A percentile compares a stretch with the other conserved stretches of the same genome.
Conservation (phyloP, 1,140 invertebrate genomes). For the Acromyrmex echinatior region DNA sequence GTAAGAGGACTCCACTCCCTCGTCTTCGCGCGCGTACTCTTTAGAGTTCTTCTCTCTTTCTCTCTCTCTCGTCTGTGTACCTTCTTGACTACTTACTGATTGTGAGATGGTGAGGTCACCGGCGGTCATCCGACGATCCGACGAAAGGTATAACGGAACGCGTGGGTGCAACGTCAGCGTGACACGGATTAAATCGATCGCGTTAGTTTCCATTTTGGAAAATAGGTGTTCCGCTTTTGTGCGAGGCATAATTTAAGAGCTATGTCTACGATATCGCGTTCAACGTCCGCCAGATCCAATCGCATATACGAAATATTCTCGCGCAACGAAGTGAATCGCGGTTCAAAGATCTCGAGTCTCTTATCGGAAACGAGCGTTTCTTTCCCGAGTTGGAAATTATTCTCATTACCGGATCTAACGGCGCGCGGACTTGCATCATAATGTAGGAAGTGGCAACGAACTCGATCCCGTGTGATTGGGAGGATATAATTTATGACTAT, state of each 20-base stretch:
- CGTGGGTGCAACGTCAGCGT: slow-evolving; percentile 79
- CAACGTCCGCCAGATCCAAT: slow-evolving; percentile 12
- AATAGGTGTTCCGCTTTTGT: slow-evolving; percentile 25
- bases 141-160: slow-evolving; percentile 77
- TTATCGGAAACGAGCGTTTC: slow-evolving; percentile 52
- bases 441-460: slow-evolving; percentile 66
- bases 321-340: slow-evolving; percentile 50
- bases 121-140: slow-evolving; percentile 76
- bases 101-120: slow-evolving; percentile 73
- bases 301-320: slow-evolving; percentile 8
- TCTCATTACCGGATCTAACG: slow-evolving; percentile 58
- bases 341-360: slow-evolving; percentile 32
- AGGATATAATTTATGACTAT: slow-evolving; percentile 72
- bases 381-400: slow-evolving; percentile 49
- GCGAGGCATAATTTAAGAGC: not conserved
- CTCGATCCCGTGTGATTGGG: slow-evolving; percentile 60
- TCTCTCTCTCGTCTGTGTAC: slow-evolving; percentile 46
- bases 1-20: slow-evolving; percentile 60
- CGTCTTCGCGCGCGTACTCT: slow-evolving; percentile 45
- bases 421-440: slow-evolving; percentile 43
- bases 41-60: slow-evolving; percentile 48
- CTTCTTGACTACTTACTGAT: slow-evolving; percentile 58
- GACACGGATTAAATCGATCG: slow-evolving; percentile 79
- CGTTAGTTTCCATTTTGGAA: slow-evolving; percentile 62
- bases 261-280: not conserved